A percentile compares a stretch with the other conserved stretches of the same genome.
phyloP scores from a whole-genome alignment of 2,888 invertebrate genomes.

The Pachliopta kotzebuea region DNA sequence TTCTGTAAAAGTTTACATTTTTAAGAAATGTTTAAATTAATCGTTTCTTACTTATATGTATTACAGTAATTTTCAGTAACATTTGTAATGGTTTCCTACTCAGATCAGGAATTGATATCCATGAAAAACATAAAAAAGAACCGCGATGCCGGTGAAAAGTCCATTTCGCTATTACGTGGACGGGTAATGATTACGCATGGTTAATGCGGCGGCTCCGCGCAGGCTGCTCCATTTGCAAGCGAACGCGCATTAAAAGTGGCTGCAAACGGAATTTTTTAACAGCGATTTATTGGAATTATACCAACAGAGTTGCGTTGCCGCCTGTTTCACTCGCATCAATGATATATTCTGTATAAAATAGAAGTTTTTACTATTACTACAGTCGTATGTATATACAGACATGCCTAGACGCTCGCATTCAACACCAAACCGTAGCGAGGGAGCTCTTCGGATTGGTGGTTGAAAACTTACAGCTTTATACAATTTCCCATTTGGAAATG shows the following conservation, averaged over 20 bases:
- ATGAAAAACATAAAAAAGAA: too few species aligned
- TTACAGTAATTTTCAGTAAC: too few species aligned
- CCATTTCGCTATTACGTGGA: conserved; percentile 31
- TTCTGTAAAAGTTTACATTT: too few species aligned
- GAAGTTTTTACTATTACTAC: too few species aligned
- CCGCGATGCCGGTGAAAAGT: conserved; percentile 2
- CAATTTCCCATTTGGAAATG: conserved; percentile 75
- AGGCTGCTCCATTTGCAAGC: conserved; percentile 35
- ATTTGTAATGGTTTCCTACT: too few species aligned
- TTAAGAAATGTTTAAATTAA: too few species aligned
- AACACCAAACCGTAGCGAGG: too few species aligned
- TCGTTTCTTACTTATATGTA: too few species aligned
- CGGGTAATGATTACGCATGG: conserved; percentile 34
- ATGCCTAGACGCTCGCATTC: too few species aligned
- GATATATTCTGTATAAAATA: too few species aligned
- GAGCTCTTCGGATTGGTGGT: not conserved
- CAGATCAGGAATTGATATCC: too few species aligned
- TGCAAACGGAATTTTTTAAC: conserved; percentile 51
- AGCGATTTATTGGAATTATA: conserved; percentile 46
- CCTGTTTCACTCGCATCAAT: conserved; percentile 34
- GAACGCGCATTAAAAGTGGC: conserved; percentile 32
- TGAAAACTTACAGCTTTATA: conserved; percentile 52
- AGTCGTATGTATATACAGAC: too few species aligned
- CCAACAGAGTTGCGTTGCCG: conserved; percentile 42
- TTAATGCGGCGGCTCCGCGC: conserved; percentile 18